Base-by-base conservation (phyloP, 2,113 vertebrate genomes). In the Xiphophorus maculatus region DNA sequence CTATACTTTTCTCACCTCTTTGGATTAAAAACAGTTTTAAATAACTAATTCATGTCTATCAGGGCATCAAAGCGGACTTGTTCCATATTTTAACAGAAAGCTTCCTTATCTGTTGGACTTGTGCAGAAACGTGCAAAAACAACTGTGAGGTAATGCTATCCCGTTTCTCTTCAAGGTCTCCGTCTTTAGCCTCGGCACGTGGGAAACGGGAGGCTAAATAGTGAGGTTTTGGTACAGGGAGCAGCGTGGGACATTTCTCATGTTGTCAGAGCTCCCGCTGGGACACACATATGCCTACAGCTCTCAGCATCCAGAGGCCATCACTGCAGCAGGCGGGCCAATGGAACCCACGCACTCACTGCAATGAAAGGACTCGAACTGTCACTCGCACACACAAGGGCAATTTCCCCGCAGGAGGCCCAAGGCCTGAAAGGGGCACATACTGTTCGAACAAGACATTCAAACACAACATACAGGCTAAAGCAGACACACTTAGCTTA, bases 301-400 rank as follows among this genome's bases (percentile, higher is more conserved):
- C 91, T 85, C 83, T 81, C 82, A 81, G 76, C 84, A 83, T 83
- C 74, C 83, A 81, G 79, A 76, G 87, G 83, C 80, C 81, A 86
- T 92, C 93, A 89, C 76, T 87, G 63, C 84, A 90, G 88, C 87
- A 79, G 91, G 89, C 82, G 78, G 86, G 67, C 91, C 88, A 92
- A 94, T 95, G 93, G 93, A 91, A 91, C 81, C 80, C 82, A 86
- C 42, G 76, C 89, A 84, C 87, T 90, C 91, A 88, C 84, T 91
- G 90, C 87, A 70, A 65, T 71, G 79, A 82, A 91, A 94, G 88
- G 86, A 91, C 87, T 88, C 51, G 51, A 87, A 81, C 88, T 88
- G 92, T 89, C 92, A 93, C 64, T 92, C 89, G 88, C 80, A 75
- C 19, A n/a, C 54, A 66, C 22, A 10, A 9, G 51, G 63, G 35